phyloP scores from a whole-genome alignment of 2,888 invertebrate species.

The Lasioglossum malachurum region DNA sequence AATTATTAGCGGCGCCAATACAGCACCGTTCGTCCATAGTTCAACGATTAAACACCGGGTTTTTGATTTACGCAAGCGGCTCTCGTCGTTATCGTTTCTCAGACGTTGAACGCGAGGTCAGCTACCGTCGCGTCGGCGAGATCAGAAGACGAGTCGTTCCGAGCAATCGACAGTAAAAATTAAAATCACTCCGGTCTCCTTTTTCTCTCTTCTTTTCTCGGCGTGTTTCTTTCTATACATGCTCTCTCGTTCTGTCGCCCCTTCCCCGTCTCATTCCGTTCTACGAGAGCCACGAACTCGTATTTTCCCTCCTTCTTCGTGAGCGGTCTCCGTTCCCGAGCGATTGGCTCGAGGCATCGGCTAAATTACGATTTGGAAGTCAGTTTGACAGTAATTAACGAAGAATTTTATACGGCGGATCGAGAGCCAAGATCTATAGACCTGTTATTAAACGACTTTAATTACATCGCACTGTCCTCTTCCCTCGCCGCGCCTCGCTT shows the following conservation, averaged over 20 bases:
- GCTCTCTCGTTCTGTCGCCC: conserved; percentile 11
- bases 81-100: conserved; percentile 65
- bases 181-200: conserved; percentile 56
- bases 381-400: conserved; percentile 76
- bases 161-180: conserved; percentile 69
- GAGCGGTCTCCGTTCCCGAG: neutral
- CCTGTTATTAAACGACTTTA: conserved; percentile 74
- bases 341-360: conserved; percentile 53
- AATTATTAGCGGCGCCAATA: conserved; percentile 30
- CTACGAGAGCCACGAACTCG: neutral
- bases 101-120: conserved; percentile 61
- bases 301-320: neutral
- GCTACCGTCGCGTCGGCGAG: conserved; percentile 71
- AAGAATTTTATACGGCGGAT: conserved; percentile 72
- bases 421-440: conserved; percentile 65
- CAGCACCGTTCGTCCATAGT: conserved; percentile 16
- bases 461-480: conserved; percentile 65
- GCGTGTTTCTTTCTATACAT: neutral
- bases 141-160: conserved; percentile 67
- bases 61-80: conserved; percentile 61
- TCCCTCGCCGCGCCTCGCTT: neutral
- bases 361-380: conserved; percentile 71
- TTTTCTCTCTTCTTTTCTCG: neutral
- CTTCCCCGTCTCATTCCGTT: neutral
- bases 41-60: neutral